Base-by-base conservation (phyloP, 2,113 vertebrate genomes). In the Myrmophylax atrothorax region DNA sequence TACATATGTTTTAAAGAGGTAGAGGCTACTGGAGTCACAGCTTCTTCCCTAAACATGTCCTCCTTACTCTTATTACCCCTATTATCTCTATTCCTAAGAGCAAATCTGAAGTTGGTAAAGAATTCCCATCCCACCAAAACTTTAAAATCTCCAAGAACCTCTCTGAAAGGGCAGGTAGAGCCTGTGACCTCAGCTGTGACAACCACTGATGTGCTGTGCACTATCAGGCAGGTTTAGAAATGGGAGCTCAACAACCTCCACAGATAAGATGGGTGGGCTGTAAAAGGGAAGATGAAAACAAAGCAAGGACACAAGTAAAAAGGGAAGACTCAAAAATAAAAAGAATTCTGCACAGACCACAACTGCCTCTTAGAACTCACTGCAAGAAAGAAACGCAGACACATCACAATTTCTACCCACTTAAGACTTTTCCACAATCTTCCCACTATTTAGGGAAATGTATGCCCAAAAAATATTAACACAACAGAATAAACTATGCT, bases 401-500 rank as follows among this genome's bases (percentile, higher is more conserved):
- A 15, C 33, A 16, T n/a, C 7, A 10, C 3, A 4, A 47, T 25
- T 87, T 68, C 35, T 60, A 84, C 15, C 44, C 37, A 12, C 12
- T 12, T n/a, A 46, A 9, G n/a, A 69, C n/a, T 70, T 23, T 59
- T 47, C 38, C 33, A 72, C 11, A n/a, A 4, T 64, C 70, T 68
- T 59, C 42, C 23, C 22, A 18, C 19, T 79, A 28, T 14, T 87
- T 83, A 46, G 11, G 29, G 35, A 78, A 83, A 37, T 17, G 52
- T 52, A 66, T 67, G 46, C 38, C 75, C 2, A 8, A 96, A 83
- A 81, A 66, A 52, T n/a, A 66, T 33, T 69, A 56, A 47, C 18
- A 70, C 6, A 23, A 13, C 31, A 62, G 37, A 96, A 94, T 69
- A 94, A 95, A 93, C 72, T 59, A 92, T 37, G 75, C 28, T 94